Conservation (phyloP, 2,888 invertebrate genomes). For the Habrosyne pyritoides region DNA sequence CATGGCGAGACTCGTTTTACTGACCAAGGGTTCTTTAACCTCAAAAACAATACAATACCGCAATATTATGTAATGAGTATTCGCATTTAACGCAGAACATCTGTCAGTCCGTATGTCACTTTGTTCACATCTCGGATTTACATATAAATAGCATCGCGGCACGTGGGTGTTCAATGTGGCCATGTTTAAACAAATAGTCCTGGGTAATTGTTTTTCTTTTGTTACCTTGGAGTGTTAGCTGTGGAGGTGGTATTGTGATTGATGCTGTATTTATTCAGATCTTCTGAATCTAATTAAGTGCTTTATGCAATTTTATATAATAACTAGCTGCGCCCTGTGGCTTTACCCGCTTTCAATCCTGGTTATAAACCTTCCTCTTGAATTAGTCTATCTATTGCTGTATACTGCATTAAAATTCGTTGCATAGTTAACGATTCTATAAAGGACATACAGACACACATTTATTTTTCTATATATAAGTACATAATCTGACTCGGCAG, state of each 20-base stretch:
- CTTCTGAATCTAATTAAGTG: too few relatives aligned
- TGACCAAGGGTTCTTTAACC: constrained; percentile 23
- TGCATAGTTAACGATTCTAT: too few relatives aligned
- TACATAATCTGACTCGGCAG: too few relatives aligned
- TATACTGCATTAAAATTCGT: too few relatives aligned
- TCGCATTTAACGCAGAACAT: constrained; percentile 29
- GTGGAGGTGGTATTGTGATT: constrained; percentile 17
- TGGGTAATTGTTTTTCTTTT: constrained; percentile 24
- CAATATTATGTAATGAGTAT: constrained; percentile 46
- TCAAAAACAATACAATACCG: background rate
- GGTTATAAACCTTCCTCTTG: too few relatives aligned
- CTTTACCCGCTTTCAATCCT: too few relatives aligned
- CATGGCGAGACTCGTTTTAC: background rate
- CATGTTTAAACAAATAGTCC: constrained; percentile 24
- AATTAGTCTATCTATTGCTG: too few relatives aligned
- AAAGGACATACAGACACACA: too few relatives aligned
- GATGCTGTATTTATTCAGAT: background rate
- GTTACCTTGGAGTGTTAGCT: constrained; percentile 21
- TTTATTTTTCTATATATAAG: too few relatives aligned
- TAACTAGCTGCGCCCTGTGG: too few relatives aligned
- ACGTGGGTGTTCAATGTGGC: constrained; percentile 21
- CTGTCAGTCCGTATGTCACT: constrained; percentile 41
- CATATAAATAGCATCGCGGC: constrained; percentile 42
- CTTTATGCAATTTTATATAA: too few relatives aligned
- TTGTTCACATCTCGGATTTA: constrained; percentile 39